A percentile compares a stretch with the other conserved stretches of the same genome.
phyloP scores from a whole-genome alignment of 2,888 invertebrate genomes.

The Aspidiotus rigidus region DNA sequence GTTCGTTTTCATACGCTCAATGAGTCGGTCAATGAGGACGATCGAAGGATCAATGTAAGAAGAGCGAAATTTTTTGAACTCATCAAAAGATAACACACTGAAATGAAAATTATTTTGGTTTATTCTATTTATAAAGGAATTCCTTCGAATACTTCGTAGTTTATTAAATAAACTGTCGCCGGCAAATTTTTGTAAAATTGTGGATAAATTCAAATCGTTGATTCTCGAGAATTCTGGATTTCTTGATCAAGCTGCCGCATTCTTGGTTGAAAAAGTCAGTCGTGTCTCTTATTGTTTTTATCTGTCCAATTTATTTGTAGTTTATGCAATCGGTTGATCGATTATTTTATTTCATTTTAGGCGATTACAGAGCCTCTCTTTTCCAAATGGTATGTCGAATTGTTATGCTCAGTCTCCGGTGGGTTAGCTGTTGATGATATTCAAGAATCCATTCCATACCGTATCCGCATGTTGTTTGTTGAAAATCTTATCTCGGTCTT shows the following conservation, averaged over 20 bases:
- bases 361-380: neutral
- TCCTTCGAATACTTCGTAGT: neutral
- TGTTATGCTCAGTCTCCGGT: neutral
- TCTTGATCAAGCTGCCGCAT: neutral
- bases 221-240: neutral
- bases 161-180: neutral
- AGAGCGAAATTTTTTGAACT: neutral
- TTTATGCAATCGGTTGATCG: too few relatives aligned
- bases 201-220: neutral
- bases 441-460: neutral
- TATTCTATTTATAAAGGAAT: neutral
- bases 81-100: neutral
- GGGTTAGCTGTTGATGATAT: neutral
- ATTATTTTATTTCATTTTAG: neutral
- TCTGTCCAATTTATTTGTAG: neutral
- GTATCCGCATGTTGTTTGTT: too few relatives aligned
- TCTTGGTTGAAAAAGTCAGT: neutral
- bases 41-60: neutral
- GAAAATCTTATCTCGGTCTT: too few relatives aligned
- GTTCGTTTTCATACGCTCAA: neutral
- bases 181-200: constrained; percentile 2
- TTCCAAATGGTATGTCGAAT: neutral
- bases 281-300: neutral
- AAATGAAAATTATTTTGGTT: neutral
- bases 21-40: neutral